Evolutionary conservation across 2,113 vertebrate species (phyloP).

Genomic region (Chlamydotis undulata): DNA sequence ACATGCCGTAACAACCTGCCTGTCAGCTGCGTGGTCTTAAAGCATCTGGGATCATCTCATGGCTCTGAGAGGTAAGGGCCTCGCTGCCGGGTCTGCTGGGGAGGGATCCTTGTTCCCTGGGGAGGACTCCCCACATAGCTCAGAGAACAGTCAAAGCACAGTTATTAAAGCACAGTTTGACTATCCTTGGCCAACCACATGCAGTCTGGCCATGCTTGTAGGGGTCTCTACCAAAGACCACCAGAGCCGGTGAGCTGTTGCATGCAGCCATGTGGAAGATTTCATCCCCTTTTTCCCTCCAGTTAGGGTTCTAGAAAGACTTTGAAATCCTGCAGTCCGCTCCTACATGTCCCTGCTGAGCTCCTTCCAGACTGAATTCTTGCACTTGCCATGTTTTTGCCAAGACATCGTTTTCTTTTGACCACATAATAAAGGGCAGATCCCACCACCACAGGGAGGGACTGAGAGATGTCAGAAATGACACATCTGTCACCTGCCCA

Average conservation of each 20-base stretch:
- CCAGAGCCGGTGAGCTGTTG: rapidly evolving
- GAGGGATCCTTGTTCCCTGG: not conserved
- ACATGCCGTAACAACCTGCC: not conserved
- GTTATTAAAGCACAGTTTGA: not conserved
- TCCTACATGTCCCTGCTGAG: not conserved
- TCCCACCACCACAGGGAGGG: not conserved
- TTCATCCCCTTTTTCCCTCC: not conserved
- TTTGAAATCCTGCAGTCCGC: not conserved
- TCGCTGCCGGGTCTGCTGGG: not conserved
- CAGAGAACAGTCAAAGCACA: not conserved
- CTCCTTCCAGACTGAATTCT: not conserved
- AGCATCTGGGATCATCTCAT: not conserved
- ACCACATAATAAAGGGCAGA: not conserved
- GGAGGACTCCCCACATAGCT: too few species aligned
- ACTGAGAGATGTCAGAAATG: not conserved
- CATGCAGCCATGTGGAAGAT: not conserved
- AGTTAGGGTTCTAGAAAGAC: not conserved
- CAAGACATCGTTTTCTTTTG: not conserved
- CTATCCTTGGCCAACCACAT: not conserved
- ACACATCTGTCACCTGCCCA: not conserved
- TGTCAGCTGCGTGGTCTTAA: not conserved
- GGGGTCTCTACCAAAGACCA: not conserved
- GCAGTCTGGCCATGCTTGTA: not conserved
- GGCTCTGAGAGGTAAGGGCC: not conserved
- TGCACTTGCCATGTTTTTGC: not conserved